These are phyloP conservation scores for Notolabrus celidotus DNA, from an alignment of 2,797 vertebrate species.

Conservation along the genomic window DNA sequence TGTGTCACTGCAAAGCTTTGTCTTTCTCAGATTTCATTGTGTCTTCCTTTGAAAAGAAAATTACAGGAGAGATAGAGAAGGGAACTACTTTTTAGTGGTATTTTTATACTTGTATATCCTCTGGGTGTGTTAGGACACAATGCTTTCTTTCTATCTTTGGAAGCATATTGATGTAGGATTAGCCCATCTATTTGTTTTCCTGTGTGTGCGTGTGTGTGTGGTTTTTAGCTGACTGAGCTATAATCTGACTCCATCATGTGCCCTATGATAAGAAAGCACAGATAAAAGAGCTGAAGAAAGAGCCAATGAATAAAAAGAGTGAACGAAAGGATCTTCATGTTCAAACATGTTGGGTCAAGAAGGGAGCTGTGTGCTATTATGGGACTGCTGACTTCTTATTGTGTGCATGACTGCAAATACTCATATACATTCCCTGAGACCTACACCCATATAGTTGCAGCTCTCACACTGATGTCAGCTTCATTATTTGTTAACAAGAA, in stretches of 20 bases:
- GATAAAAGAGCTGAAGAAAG: constrained; percentile 39
- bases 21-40: constrained; percentile 40
- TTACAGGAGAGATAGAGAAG: constrained; percentile 11
- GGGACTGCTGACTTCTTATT: constrained; percentile 55
- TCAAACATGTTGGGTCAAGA: constrained; percentile 58
- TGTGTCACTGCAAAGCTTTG: constrained; percentile 32
- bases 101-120: constrained; percentile 18
- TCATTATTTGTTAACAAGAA: constrained; percentile 11
- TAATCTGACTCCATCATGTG: constrained; percentile 55
- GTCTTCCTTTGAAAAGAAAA: constrained; percentile 36
- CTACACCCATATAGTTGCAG: constrained; percentile 16
- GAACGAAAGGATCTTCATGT: constrained; percentile 54
- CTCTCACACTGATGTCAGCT: constrained; percentile 2
- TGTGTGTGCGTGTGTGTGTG: neutral
- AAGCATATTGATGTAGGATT: constrained; percentile 22
- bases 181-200: constrained; percentile 35
- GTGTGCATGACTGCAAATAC: constrained; percentile 38
- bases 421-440: constrained; percentile 20
- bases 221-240: constrained; percentile 57
- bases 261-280: constrained; percentile 64
- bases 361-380: constrained; percentile 50
- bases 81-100: constrained; percentile 13
- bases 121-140: constrained; percentile 14
- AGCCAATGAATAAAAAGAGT: constrained; percentile 39
- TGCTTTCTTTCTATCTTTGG: constrained; percentile 25